Evolutionary conservation across 2,113 vertebrate species (phyloP).

Genomic region (Lanius ludovicianus): DNA sequence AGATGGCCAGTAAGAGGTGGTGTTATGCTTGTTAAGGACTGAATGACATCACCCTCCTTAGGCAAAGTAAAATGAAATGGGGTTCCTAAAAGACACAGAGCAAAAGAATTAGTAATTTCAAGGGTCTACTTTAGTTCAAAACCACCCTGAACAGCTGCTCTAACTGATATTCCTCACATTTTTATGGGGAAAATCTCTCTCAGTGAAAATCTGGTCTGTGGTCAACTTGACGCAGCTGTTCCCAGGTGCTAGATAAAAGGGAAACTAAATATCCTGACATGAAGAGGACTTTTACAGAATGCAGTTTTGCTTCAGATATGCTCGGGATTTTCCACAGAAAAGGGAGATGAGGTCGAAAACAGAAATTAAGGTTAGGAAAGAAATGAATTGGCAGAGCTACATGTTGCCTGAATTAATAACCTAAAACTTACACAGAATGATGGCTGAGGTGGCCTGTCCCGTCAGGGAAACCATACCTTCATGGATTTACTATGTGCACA

Average conservation of each 20-base stretch:
- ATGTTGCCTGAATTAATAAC: not conserved
- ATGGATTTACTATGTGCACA: not conserved
- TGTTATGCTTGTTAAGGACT: conserved; percentile 79
- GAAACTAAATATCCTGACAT: not conserved
- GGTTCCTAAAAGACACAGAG: conserved; percentile 74
- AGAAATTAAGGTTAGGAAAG: not conserved
- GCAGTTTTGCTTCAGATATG: not conserved
- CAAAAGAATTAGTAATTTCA: not conserved
- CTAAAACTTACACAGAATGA: not conserved
- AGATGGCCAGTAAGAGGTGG: conserved; percentile 85
- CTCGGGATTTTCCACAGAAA: not conserved
- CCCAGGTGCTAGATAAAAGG: not conserved
- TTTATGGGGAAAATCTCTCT: not conserved
- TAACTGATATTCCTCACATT: not conserved
- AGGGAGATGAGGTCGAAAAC: not conserved
- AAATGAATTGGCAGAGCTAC: not conserved
- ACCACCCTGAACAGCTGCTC: not conserved
- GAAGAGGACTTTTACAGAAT: not conserved
- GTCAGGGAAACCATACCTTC: not conserved
- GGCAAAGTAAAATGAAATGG: conserved; percentile 88
- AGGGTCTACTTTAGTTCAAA: not conserved
- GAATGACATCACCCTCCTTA: conserved; percentile 87
- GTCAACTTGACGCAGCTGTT: not conserved
- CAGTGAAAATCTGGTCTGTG: not conserved
- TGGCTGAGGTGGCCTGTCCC: not conserved